Evolutionary conservation across 2,113 vertebrate species (phyloP), one percentile per base, ranked within the genome.

Genomic region (Pygoscelis antarcticus): DNA sequence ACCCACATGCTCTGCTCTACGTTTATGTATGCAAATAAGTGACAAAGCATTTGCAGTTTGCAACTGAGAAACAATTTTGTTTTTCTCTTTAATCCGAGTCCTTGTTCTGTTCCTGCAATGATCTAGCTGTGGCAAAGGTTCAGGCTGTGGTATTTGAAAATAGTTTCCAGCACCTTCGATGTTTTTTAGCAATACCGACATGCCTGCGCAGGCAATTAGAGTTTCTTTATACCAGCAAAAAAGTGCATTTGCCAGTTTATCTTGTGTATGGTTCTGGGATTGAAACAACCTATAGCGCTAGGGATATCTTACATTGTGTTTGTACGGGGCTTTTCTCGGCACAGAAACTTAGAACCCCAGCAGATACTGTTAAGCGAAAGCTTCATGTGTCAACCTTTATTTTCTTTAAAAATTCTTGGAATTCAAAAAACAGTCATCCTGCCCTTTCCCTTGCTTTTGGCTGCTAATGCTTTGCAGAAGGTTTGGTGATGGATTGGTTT

Each of bases 381-480:
- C 83, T 93, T 65, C 13, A 19, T 15, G 42, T 68, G 70, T 85
- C 66, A 83, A 36, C 27, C 27, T 72, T 44, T 87, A 76, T 89
- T 96, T 96, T 95, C 87, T 84, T 69, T 62, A 46, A 80, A 91
- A 90, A 83, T 91, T 72, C 36, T 83, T 89, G 81, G 78, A 76
- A 94, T 91, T 89, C 47, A 96, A 64, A 96, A 72, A 65, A 1
- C 21, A 42, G 47, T 54, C 38, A 8, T 78, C 68, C 36, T 78
- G 36, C 29, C 90, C 71, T 79, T 88, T 90, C 51, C 40, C 80
- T 96, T 69, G 78, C 75, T 93, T 94, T 90, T 82, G 91, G 60
- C 66, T 96, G 88, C 86, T 97, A 97, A 98, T 97, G 86, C 51
- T 96, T 97, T 95, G 92, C 98, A 98, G 98, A 96, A 96, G 85